Evolutionary conservation across 2,113 vertebrate species (phyloP).

Genomic region (Pteruthius melanotis): DNA sequence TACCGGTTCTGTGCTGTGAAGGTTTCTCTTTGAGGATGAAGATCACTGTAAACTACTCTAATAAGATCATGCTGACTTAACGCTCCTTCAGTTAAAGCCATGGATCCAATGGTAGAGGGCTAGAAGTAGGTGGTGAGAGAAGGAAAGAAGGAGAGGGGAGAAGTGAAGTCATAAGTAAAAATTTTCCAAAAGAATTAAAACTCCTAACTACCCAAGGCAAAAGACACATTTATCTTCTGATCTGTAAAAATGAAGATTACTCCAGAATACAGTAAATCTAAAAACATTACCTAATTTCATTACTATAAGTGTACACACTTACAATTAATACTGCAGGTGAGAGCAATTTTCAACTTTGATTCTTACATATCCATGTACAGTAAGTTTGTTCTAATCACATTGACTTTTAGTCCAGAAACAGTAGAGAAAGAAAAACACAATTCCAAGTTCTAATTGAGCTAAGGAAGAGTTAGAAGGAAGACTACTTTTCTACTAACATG

Average conservation of each 20-base stretch:
- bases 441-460: background rate
- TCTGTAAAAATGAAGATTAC: background rate
- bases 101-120: conserved; percentile 94
- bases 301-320: background rate
- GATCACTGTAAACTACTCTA: conserved; percentile 93
- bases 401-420: background rate
- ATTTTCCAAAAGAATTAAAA: background rate
- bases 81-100: conserved; percentile 95
- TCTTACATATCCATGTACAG: background rate
- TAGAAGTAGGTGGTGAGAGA: conserved; percentile 17
- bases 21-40: conserved; percentile 96
- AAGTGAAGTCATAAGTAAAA: background rate
- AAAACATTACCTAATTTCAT: background rate
- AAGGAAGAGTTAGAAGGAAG: background rate
- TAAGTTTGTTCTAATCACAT: background rate
- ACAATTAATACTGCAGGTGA: background rate
- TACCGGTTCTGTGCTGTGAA: conserved; percentile 99
- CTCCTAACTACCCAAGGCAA: background rate
- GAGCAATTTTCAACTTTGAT: background rate
- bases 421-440: background rate
- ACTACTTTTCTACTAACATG: background rate
- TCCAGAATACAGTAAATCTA: background rate
- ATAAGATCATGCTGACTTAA: conserved; percentile 95
- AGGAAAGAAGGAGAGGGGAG: background rate
- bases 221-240: background rate